Conservation (phyloP, 2,888 invertebrate species). For the Gonocerus acuteangulatus region DNA sequence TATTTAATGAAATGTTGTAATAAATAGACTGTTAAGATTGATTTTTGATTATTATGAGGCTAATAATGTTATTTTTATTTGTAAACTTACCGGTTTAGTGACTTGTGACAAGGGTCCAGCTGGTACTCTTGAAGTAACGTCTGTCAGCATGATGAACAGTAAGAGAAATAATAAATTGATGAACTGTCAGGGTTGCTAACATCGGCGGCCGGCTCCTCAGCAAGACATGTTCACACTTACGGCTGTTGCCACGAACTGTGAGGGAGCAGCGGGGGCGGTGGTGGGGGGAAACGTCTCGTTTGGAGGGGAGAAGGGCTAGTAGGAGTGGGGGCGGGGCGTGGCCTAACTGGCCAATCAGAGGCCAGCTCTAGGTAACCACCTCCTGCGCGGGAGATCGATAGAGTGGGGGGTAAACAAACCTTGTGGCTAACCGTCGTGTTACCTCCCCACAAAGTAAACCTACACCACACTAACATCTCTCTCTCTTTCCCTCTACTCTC, state of each 20-base stretch:
- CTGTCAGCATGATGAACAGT: constrained; percentile 26
- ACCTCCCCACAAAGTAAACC: too few relatives aligned
- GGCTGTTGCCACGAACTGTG: neutral
- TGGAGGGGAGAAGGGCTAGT: neutral
- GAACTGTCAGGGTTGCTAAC: neutral
- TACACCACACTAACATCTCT: too few relatives aligned
- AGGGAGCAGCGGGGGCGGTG: neutral
- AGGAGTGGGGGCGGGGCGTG: neutral
- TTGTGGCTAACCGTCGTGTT: neutral
- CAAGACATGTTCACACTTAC: neutral
- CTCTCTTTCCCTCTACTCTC: too few relatives aligned
- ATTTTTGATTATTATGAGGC: too few relatives aligned
- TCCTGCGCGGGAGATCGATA: neutral
- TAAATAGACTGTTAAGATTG: too few relatives aligned
- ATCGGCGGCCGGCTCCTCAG: neutral
- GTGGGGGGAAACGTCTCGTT: neutral
- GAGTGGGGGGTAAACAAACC: neutral
- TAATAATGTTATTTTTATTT: too few relatives aligned
- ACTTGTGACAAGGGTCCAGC: constrained; percentile 29
- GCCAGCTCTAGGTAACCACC: neutral
- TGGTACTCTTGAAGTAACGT: constrained; percentile 31
- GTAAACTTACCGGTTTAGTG: constrained; percentile 29
- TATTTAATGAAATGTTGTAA: too few relatives aligned
- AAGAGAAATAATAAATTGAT: neutral
- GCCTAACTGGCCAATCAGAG: neutral